phyloP scores from a whole-genome alignment of 1,140 invertebrate genomes.

The Solen grandis region DNA sequence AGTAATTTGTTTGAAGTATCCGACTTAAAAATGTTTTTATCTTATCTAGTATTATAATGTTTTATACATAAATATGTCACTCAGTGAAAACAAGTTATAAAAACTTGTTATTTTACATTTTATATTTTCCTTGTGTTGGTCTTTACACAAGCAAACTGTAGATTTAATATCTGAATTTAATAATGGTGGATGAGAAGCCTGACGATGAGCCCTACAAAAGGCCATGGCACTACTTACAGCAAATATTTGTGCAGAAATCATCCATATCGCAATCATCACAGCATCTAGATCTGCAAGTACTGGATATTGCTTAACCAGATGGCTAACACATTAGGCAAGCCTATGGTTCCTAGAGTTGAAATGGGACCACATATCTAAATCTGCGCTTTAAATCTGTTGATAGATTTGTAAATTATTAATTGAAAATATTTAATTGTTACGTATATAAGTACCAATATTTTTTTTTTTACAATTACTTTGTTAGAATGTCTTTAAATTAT shows the following conservation, averaged over 20 bases:
- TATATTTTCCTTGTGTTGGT: slow-evolving; percentile 1
- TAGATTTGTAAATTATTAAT: not conserved
- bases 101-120: not conserved
- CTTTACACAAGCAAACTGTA: not conserved
- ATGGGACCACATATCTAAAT: slow-evolving; percentile 22
- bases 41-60: not conserved
- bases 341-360: slow-evolving; percentile 20
- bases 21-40: not conserved
- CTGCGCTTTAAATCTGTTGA: slow-evolving; percentile 23
- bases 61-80: not conserved
- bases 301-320: slow-evolving; percentile 20
- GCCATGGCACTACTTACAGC: slow-evolving; percentile 24
- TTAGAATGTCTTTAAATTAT: slow-evolving; percentile 25
- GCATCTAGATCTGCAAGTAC: slow-evolving; percentile 27
- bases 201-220: not conserved
- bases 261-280: slow-evolving; percentile 17
- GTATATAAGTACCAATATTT: too few species aligned
- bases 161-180: too few species aligned
- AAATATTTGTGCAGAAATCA: slow-evolving; percentile 20
- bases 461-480: not conserved
- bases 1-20: not conserved
- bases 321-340: slow-evolving; percentile 22
- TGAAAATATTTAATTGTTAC: not conserved
- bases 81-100: not conserved
- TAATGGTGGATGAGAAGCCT: not conserved